Conservation (phyloP, 2,797 vertebrate species). For the Cuculus canorus region DNA sequence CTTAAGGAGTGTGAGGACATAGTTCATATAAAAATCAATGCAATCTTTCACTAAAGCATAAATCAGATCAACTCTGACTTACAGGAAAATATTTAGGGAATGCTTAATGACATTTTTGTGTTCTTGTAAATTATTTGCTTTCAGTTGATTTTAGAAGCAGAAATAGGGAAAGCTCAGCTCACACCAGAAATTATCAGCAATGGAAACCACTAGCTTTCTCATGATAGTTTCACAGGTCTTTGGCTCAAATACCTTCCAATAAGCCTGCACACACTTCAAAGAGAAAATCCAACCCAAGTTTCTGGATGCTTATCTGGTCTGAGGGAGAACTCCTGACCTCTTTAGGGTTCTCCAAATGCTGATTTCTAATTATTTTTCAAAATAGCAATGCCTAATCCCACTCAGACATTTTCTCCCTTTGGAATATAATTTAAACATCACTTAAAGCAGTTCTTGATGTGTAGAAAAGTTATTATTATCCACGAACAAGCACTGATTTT, state of each 20-base stretch:
- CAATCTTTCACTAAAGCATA: conserved; percentile 44
- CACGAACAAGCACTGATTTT: background rate
- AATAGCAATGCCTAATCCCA: background rate
- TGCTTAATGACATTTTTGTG: conserved; percentile 43
- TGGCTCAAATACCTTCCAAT: background rate
- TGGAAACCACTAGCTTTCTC: background rate
- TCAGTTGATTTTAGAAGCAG: background rate
- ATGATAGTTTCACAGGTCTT: background rate
- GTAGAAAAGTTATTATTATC: background rate
- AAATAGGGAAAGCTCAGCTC: background rate
- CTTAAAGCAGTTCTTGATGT: background rate
- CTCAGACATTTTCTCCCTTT: background rate
- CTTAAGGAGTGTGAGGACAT: background rate
- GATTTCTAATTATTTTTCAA: background rate
- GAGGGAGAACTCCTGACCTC: background rate
- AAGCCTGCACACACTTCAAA: background rate
- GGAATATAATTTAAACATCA: background rate
- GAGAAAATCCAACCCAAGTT: background rate
- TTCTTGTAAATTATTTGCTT: conserved; percentile 39
- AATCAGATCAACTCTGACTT: background rate
- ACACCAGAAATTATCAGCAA: background rate
- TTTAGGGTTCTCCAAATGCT: background rate
- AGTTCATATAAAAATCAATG: conserved; percentile 24
- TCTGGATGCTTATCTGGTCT: background rate
- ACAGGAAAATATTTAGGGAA: conserved; percentile 50